Percentiles rank a stretch among this genome's conserved stretches.
phyloP scores from a whole-genome alignment of 2,113 vertebrate genomes.

The Cyanoliseus patagonus region DNA sequence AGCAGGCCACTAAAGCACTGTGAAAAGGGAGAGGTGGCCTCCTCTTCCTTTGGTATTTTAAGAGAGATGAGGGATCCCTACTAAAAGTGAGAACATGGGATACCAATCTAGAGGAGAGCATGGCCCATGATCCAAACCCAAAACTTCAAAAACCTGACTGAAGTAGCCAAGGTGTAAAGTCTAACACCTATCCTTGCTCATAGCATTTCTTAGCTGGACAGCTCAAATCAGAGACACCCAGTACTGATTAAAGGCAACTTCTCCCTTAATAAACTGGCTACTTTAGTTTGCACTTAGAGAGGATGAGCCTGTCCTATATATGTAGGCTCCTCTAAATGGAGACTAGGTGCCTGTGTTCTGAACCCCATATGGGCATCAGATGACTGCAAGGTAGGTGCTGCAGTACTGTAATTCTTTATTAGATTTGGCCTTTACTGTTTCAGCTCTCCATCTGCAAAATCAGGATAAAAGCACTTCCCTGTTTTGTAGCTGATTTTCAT shows the following conservation, averaged over 20 bases:
- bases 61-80: background rate
- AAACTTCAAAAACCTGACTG: background rate
- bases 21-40: background rate
- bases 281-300: background rate
- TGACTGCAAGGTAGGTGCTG: constrained; percentile 30
- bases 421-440: constrained; percentile 50
- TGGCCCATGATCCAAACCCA: background rate
- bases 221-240: background rate
- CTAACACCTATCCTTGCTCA: background rate
- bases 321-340: background rate
- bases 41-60: background rate
- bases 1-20: background rate
- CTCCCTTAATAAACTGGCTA: background rate
- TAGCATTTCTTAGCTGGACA: background rate
- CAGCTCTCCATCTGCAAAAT: constrained; percentile 42
- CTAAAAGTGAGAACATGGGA: background rate
- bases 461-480: constrained; percentile 34
- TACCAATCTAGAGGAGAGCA: background rate
- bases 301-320: background rate
- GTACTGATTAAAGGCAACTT: background rate
- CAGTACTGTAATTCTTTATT: constrained; percentile 48
- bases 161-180: background rate
- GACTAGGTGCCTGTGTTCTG: background rate
- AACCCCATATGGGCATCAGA: constrained; percentile 30
- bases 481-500: constrained; percentile 42